Evolutionary conservation across 1,140 invertebrate genomes (phyloP).

Genomic region (Heliconius nattereri): DNA sequence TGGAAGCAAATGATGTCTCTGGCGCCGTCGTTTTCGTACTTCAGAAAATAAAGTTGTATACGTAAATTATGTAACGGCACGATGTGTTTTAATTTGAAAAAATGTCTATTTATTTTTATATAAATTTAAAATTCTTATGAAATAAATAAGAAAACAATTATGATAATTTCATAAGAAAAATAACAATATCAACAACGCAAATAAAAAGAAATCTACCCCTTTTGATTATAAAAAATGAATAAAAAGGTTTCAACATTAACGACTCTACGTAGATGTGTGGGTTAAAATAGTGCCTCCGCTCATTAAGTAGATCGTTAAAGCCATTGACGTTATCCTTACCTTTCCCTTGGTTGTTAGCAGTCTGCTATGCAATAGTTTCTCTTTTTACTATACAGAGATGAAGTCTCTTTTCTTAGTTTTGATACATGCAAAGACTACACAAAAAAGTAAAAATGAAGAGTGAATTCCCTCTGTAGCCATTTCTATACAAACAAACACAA

Average conservation of each 20-base stretch:
- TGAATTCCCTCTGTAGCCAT: conserved; percentile 8
- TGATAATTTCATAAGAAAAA: neutral
- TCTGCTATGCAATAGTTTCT: conserved; percentile 34
- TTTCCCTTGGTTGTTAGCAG: conserved; percentile 44
- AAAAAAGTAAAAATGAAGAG: conserved; percentile 31
- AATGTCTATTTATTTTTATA: conserved; percentile 8
- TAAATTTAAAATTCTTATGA: neutral
- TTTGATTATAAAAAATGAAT: conserved; percentile 43
- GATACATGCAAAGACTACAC: conserved; percentile 29
- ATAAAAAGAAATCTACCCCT: conserved; percentile 26
- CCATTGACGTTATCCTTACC: conserved; percentile 43
- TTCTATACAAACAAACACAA: conserved; percentile 28
- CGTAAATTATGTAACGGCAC: conserved; percentile 64
- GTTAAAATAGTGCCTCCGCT: conserved; percentile 44
- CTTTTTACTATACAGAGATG: conserved; percentile 28
- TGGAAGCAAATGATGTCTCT: conserved; percentile 65
- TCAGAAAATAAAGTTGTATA: conserved; percentile 38
- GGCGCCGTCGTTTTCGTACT: conserved; percentile 45
- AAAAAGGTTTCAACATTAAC: conserved; percentile 42
- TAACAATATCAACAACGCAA: neutral
- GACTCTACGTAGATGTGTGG: conserved; percentile 40
- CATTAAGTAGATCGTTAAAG: conserved; percentile 50
- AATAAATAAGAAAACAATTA: neutral
- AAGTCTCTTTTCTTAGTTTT: conserved; percentile 35
- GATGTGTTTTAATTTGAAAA: conserved; percentile 24